Evolutionary conservation across 2,797 vertebrate genomes (phyloP).

Genomic region (Pseudochirops corinnae): DNA sequence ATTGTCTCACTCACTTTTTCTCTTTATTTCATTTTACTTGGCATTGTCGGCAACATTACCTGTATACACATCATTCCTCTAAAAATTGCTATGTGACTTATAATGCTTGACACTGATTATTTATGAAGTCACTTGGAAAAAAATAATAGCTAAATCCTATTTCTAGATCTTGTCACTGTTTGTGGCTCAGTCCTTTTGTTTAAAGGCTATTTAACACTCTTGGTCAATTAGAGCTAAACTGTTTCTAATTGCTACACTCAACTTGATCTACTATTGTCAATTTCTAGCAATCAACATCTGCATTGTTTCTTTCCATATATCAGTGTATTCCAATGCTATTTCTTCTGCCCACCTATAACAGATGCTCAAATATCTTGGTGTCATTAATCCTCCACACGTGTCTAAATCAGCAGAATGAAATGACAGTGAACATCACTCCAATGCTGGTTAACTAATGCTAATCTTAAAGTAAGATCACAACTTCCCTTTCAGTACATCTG

Average conservation of each 20-base stretch:
- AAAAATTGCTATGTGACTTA: neutral
- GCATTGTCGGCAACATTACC: neutral
- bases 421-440: slow-evolving; percentile 4
- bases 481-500: neutral
- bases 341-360: slow-evolving; percentile 23
- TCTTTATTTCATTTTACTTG: neutral
- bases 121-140: neutral
- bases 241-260: slow-evolving; percentile 65
- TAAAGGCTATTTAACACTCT: slow-evolving; percentile 46
- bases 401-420: neutral
- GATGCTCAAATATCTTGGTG: slow-evolving; percentile 35
- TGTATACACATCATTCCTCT: neutral
- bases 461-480: neutral
- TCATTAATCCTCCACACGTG: neutral
- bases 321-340: slow-evolving; percentile 51
- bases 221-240: slow-evolving; percentile 53
- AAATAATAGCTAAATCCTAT: slow-evolving; percentile 28
- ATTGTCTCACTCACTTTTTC: neutral
- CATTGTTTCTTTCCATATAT: slow-evolving; percentile 36
- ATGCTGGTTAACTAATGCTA: neutral
- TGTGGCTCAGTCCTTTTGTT: slow-evolving; percentile 48
- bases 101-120: neutral
- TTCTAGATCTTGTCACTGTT: slow-evolving; percentile 60
- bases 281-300: slow-evolving; percentile 53
- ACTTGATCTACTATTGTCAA: slow-evolving; percentile 62